Conservation (phyloP, 2,113 vertebrate genomes). For the Mesitornis unicolor region DNA sequence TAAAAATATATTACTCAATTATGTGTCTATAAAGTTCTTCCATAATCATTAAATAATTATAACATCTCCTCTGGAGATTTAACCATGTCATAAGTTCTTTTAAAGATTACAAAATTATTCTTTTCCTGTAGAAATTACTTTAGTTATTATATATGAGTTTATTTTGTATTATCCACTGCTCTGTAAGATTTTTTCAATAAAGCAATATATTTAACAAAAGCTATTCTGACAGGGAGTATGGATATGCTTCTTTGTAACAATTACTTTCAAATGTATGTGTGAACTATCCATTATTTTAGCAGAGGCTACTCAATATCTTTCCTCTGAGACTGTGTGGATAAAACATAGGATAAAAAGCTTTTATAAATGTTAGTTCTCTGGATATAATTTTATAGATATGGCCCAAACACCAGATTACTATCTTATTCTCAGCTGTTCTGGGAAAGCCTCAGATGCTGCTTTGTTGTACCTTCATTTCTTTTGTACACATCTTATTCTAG, state of each 20-base stretch:
- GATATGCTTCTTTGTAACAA: neutral
- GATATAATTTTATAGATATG: neutral
- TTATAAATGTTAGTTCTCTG: neutral
- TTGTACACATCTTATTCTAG: neutral
- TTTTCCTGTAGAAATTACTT: neutral
- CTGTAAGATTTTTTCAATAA: neutral
- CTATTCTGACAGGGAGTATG: neutral
- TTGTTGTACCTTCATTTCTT: neutral
- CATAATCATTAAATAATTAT: neutral
- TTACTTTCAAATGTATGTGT: neutral
- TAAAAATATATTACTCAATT: neutral
- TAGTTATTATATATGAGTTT: neutral
- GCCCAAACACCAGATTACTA: neutral
- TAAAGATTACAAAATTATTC: neutral
- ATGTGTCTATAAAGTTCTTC: neutral
- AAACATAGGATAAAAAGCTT: neutral
- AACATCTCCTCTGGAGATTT: neutral
- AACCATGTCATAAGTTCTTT: neutral
- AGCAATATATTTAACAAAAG: neutral
- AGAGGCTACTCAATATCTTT: neutral
- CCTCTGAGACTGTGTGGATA: neutral
- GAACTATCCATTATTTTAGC: neutral
- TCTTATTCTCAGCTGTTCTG: neutral
- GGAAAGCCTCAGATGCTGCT: neutral
- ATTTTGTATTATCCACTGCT: neutral